These are phyloP conservation scores for Sarcophilus harrisii DNA, from an alignment of 2,797 vertebrate species.

Conservation along the genomic window DNA sequence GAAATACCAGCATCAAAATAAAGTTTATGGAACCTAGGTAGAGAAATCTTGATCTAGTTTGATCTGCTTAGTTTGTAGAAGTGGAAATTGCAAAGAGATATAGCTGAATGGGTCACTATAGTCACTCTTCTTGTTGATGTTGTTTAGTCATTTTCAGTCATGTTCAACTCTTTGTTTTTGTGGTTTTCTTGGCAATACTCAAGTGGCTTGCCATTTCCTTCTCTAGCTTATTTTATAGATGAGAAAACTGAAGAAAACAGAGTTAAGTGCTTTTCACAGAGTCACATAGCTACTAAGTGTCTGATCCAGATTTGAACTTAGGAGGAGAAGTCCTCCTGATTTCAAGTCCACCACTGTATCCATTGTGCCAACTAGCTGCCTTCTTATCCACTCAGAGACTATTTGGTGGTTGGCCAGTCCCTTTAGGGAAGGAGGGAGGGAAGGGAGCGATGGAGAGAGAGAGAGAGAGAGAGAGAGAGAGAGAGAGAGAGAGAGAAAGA, in stretches of 20 bases:
- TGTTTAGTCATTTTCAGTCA: neutral
- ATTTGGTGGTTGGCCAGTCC: neutral
- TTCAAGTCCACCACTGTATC: neutral
- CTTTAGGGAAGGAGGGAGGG: neutral
- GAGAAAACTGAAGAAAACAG: too few species aligned
- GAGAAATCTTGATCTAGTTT: neutral
- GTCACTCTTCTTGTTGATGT: neutral
- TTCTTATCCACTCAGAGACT: neutral
- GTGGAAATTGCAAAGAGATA: neutral
- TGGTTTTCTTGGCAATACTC: neutral
- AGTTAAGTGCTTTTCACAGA: neutral
- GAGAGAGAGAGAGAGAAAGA: neutral
- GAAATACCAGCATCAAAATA: neutral
- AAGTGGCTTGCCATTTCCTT: neutral
- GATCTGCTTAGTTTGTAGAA: neutral
- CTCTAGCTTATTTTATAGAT: too few species aligned
- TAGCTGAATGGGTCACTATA: neutral
- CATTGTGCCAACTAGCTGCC: neutral
- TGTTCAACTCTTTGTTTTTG: neutral
- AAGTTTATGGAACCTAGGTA: neutral
- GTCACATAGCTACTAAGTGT: neutral
- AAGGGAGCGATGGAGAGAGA: too few species aligned
- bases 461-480: too few species aligned
- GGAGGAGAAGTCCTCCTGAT: neutral
- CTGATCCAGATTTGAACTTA: neutral